Percentiles rank a stretch among this genome's conserved stretches.
phyloP scores from a whole-genome alignment of 2,888 invertebrate genomes.

The Dicycla oo region DNA sequence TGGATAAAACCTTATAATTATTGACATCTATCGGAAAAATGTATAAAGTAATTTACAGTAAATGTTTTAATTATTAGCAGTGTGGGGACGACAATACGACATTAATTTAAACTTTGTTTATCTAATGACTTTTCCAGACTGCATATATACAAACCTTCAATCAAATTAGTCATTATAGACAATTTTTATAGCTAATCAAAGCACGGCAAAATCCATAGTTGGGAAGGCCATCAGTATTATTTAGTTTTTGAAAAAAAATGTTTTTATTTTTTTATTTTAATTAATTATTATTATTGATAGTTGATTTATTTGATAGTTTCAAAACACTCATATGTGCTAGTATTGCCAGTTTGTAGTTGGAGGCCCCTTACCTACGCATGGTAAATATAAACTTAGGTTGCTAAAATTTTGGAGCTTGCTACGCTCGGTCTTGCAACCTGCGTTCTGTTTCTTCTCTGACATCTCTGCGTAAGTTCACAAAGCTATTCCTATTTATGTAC shows the following conservation, averaged over 20 bases:
- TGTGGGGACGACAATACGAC: not conserved
- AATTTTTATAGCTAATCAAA: not conserved
- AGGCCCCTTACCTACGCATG: too few relatives aligned
- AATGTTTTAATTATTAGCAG: not conserved
- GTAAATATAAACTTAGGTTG: too few relatives aligned
- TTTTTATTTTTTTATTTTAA: too few relatives aligned
- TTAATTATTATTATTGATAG: too few relatives aligned
- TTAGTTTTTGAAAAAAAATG: not conserved
- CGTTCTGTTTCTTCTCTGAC: too few relatives aligned
- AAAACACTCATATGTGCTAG: not conserved
- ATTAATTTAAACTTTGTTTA: not conserved
- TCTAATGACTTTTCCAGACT: too few relatives aligned
- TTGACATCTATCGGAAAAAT: constrained; percentile 8
- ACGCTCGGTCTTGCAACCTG: too few relatives aligned
- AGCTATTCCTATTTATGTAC: too few relatives aligned
- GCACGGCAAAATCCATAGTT: not conserved
- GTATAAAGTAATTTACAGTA: too few relatives aligned
- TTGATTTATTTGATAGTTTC: not conserved
- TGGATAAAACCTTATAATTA: constrained; percentile 33
- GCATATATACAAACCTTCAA: not conserved
- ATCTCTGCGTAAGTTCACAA: too few relatives aligned
- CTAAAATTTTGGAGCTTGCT: too few relatives aligned
- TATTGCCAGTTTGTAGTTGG: not conserved
- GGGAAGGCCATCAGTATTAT: not conserved
- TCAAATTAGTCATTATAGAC: not conserved